Percentiles rank a stretch among this genome's conserved stretches.
These are phyloP conservation scores for Macrobrachium nipponense DNA, from an alignment of 1,140 invertebrate species.

Conservation along the genomic window DNA sequence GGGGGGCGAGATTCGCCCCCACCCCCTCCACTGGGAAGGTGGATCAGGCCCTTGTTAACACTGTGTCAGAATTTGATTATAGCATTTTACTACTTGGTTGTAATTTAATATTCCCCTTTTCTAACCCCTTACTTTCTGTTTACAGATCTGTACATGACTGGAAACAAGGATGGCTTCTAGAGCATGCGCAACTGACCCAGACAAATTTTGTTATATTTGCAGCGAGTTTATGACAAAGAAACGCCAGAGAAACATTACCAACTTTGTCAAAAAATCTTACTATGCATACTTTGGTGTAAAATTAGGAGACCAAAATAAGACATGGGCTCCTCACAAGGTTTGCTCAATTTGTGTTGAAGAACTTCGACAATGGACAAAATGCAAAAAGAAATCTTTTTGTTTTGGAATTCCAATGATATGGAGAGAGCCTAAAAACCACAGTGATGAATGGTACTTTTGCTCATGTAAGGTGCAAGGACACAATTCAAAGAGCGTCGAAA, in stretches of 20 bases:
- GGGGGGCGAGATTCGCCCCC: too few species aligned
- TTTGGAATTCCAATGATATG: constrained; percentile 64
- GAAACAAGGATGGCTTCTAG: constrained; percentile 12
- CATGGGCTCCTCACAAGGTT: constrained; percentile 60
- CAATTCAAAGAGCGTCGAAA: background rate
- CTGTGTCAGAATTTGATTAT: too few species aligned
- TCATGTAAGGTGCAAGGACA: constrained; percentile 4
- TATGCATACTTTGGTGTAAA: constrained; percentile 64
- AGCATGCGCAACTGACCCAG: background rate
- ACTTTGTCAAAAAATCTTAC: constrained; percentile 46
- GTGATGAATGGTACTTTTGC: constrained; percentile 63
- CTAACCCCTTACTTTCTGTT: background rate
- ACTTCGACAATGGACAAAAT: constrained; percentile 62
- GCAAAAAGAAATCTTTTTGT: constrained; percentile 47
- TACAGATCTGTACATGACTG: background rate
- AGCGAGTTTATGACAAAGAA: background rate
- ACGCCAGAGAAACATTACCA: background rate
- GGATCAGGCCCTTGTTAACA: too few species aligned
- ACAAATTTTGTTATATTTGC: constrained; percentile 14
- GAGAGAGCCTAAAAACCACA: constrained; percentile 61
- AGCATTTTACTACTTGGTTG: background rate
- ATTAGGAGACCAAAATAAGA: constrained; percentile 65
- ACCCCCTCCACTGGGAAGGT: too few species aligned
- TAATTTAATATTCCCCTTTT: background rate
- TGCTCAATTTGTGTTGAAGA: constrained; percentile 58